These are phyloP conservation scores for Xyliphius kryptos DNA, from an alignment of 2,113 vertebrate genomes.

Conservation along the genomic window DNA sequence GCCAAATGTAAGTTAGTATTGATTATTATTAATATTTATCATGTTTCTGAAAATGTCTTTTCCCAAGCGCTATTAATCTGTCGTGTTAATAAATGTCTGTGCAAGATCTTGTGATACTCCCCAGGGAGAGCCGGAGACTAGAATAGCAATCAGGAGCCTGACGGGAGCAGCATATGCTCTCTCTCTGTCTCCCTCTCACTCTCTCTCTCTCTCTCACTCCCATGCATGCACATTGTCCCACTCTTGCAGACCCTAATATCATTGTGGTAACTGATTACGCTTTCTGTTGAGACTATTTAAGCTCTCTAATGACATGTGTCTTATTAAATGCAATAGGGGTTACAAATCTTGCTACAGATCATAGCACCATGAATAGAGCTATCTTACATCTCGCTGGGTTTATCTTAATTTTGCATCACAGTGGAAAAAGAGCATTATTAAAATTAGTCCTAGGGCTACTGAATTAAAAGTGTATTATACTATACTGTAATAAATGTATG, in stretches of 20 bases:
- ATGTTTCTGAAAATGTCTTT: conserved; percentile 76
- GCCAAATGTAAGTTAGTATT: conserved; percentile 76
- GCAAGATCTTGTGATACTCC: conserved; percentile 54
- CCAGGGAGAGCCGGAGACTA: conserved; percentile 61
- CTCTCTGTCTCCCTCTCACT: conserved; percentile 34
- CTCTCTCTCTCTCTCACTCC: conserved; percentile 35
- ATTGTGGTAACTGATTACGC: conserved; percentile 42
- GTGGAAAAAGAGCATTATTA: neutral
- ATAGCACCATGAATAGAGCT: conserved; percentile 12
- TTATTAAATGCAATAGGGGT: conserved; percentile 32
- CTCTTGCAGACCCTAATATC: conserved; percentile 33
- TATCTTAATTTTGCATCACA: too few relatives aligned
- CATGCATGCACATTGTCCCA: conserved; percentile 17
- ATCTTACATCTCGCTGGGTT: conserved; percentile 1
- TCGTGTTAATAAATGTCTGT: conserved; percentile 76
- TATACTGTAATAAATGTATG: too few relatives aligned
- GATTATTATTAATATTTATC: conserved; percentile 94
- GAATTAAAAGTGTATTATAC: too few relatives aligned
- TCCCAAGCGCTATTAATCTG: conserved; percentile 80
- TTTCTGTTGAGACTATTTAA: conserved; percentile 35
- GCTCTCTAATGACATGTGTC: conserved; percentile 38
- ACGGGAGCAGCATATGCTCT: conserved; percentile 52
- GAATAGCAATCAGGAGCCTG: conserved; percentile 68
- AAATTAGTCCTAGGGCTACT: neutral
- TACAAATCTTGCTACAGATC: conserved; percentile 17